phyloP scores from a whole-genome alignment of 2,888 invertebrate species.

The Endotricha flammealis region DNA sequence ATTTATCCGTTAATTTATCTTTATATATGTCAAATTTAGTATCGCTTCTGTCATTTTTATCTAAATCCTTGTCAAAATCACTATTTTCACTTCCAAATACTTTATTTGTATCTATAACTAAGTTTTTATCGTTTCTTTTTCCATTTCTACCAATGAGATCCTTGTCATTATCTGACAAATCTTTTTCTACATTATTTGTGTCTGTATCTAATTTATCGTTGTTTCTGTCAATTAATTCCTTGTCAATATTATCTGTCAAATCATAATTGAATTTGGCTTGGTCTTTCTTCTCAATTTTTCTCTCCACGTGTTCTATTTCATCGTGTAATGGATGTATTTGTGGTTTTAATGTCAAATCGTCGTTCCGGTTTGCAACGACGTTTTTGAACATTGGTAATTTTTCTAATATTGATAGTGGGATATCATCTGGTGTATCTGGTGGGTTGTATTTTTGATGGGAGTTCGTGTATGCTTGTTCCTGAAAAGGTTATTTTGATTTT shows the following conservation, averaged over 20 bases:
- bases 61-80: no score
- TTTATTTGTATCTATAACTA: no score
- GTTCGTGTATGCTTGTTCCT: conserved; percentile 51
- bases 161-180: no score
- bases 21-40: no score
- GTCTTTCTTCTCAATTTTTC: conserved; percentile 64
- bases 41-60: no score
- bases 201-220: conserved; percentile 9
- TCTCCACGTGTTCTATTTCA: conserved; percentile 43
- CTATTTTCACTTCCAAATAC: no score
- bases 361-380: conserved; percentile 41
- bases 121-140: no score
- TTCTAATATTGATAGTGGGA: conserved; percentile 44
- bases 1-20: no score
- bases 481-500: conserved; percentile 20
- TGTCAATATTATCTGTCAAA: conserved; percentile 13
- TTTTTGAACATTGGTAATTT: conserved; percentile 62
- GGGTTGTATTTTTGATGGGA: conserved; percentile 25
- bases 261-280: conserved; percentile 36
- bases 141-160: no score
- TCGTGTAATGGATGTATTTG: conserved; percentile 65
- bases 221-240: no score
- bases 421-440: conserved; percentile 27
- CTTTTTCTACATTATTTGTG: no score
- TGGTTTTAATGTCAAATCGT: conserved; percentile 41